These are phyloP conservation scores for Sebastes jordani DNA, from an alignment of 2,797 vertebrate species.

Conservation along the genomic window DNA sequence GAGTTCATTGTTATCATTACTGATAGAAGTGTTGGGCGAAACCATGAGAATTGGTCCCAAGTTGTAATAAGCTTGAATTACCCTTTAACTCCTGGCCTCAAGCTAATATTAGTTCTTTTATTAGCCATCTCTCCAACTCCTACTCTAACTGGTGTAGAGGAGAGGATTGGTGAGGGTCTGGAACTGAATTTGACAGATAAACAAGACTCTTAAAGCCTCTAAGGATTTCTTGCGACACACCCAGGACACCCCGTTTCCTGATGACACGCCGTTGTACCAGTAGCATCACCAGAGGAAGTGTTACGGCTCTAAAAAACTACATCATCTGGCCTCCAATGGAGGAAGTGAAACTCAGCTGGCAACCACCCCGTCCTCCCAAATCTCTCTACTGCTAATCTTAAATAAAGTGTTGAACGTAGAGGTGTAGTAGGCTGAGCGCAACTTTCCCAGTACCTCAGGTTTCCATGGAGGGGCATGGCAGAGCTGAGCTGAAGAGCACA, in stretches of 20 bases:
- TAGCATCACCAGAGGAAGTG: constrained; percentile 44
- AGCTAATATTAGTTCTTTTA: neutral
- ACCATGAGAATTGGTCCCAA: neutral
- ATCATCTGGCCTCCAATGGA: neutral
- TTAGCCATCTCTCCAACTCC: neutral
- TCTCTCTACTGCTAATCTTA: neutral
- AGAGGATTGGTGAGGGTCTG: neutral
- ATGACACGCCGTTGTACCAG: constrained; percentile 13
- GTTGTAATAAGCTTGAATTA: neutral
- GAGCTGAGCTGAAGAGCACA: constrained; percentile 13
- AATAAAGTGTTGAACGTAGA: neutral
- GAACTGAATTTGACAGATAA: neutral
- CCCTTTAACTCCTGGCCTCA: neutral
- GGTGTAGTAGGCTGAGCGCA: neutral
- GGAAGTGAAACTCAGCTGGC: constrained; percentile 65
- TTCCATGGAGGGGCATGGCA: constrained; percentile 38
- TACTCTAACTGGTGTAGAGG: neutral
- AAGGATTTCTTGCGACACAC: constrained; percentile 21
- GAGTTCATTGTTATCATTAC: neutral
- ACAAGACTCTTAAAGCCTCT: constrained; percentile 8
- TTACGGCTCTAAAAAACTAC: neutral
- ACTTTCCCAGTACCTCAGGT: constrained; percentile 26
- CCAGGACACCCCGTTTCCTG: constrained; percentile 32
- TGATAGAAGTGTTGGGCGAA: neutral
- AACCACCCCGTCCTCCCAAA: neutral